Base-by-base conservation (phyloP, 2,113 vertebrate genomes). In the Lampris megalopsis region DNA sequence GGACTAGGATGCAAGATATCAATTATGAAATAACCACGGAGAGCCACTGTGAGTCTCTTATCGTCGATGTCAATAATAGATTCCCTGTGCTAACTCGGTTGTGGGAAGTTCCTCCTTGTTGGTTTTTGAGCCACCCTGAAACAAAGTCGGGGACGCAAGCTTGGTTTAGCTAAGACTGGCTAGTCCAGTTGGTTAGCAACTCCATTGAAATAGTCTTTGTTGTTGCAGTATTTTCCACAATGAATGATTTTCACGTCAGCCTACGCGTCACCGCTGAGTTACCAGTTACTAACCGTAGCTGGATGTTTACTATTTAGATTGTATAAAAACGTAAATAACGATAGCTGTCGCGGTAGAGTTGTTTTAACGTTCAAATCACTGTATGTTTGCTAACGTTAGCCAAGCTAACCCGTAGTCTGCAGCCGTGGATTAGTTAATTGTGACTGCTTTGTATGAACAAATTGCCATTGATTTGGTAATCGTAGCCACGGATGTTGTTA, bases 81-180 rank as follows among this genome's bases (percentile, higher is more conserved):
- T 35, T 35, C 68, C 10, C 77, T 56, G 78, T 88, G 81, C 80
- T 77, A 63, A 83, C 83, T 82, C 68, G 80, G 73, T 77, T 80
- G 89, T 87, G 84, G 80, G 91, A 91, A 91, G 90, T 92, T 92
- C 91, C 90, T 89, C 82, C 88, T 86, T 88, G 84, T 90, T 86
- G 64, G 72, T 73, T 86, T 88, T 68, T 86, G 76, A 86, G 67
- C 80, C 82, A 73, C 86, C 86, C 81, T 72, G 89, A 91, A 24
- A 92, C 90, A 92, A 92, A 92, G 91, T 92, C 88, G 86, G 86
- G 89, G 80, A 90, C 90, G 87, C 76, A 80, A 87, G 86, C 82
- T 87, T 76, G 87, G 90, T 90, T 24, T 81, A 91, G 82, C 88
- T 63, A 67, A 72, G 6, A 85, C 64, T 79, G 86, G 82, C 89